phyloP scores from a whole-genome alignment of 2,888 invertebrate genomes.

The Ennomos fuscantarius region DNA sequence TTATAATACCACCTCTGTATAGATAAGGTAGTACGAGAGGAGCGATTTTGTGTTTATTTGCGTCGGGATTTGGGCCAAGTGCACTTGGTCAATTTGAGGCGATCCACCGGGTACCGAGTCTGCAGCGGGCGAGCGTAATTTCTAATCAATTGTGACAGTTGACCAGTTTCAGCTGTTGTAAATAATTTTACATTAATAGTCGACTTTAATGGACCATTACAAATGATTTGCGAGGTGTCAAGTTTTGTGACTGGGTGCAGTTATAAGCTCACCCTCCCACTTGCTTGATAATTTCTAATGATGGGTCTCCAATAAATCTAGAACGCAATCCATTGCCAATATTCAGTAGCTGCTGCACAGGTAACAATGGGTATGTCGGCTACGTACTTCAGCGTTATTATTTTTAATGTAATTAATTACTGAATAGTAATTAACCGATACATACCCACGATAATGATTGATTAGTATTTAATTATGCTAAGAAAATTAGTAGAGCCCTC shows the following conservation, averaged over 20 bases:
- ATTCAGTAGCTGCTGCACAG: too few species aligned
- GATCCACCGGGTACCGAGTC: constrained; percentile 48
- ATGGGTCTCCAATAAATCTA: too few species aligned
- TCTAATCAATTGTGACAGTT: constrained; percentile 39
- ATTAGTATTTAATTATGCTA: too few species aligned
- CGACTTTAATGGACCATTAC: constrained; percentile 24
- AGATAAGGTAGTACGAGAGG: constrained; percentile 52
- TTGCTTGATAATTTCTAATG: too few species aligned
- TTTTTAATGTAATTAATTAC: too few species aligned
- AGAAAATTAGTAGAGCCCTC: not conserved
- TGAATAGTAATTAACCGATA: too few species aligned
- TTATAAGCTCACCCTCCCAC: not conserved
- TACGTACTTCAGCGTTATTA: too few species aligned
- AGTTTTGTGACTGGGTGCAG: not conserved
- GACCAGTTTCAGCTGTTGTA: constrained; percentile 27
- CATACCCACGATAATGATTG: too few species aligned
- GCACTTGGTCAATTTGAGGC: constrained; percentile 71
- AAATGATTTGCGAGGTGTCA: constrained; percentile 19
- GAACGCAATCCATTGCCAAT: too few species aligned
- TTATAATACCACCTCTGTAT: constrained; percentile 42
- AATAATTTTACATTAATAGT: constrained; percentile 19
- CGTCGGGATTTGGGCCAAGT: constrained; percentile 76
- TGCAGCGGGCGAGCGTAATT: constrained; percentile 23
- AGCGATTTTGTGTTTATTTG: constrained; percentile 71
- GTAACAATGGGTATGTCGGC: too few species aligned